Percentiles rank a stretch among this genome's conserved stretches.
Conservation (phyloP, 2,113 vertebrate genomes). For the Nannospalax galili region DNA sequence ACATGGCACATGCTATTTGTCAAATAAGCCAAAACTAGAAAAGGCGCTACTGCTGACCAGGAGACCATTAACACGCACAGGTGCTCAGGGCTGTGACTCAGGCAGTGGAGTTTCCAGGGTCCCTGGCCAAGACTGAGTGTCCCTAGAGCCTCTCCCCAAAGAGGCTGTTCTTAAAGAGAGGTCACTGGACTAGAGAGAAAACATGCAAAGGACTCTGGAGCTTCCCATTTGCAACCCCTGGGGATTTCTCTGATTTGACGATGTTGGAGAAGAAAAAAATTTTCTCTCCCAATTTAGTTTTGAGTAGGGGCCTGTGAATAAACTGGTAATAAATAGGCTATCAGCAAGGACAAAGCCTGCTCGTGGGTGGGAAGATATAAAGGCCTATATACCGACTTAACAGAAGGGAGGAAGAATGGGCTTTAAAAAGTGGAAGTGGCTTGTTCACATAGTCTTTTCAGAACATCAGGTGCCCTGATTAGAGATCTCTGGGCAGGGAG, state of each 20-base stretch:
- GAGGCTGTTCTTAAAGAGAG: background rate
- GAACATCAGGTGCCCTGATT: background rate
- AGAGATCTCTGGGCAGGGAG: background rate
- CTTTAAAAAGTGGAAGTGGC: background rate
- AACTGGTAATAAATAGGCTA: background rate
- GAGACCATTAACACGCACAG: background rate
- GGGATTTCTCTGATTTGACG: conserved; percentile 12
- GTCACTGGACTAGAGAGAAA: background rate
- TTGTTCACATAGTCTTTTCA: background rate
- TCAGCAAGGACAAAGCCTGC: background rate
- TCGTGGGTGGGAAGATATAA: background rate
- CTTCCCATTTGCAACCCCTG: background rate
- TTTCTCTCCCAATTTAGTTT: conserved; percentile 6
- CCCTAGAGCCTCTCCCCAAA: background rate
- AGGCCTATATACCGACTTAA: background rate
- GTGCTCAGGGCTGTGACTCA: background rate
- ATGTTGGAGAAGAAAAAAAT: background rate
- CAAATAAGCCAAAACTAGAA: conserved; percentile 12
- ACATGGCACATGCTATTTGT: background rate
- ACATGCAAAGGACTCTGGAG: background rate
- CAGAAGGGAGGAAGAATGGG: background rate
- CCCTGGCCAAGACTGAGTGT: background rate
- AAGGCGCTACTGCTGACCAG: background rate
- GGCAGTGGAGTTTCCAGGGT: background rate
- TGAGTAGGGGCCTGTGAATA: background rate